Evolutionary conservation across 1,140 invertebrate genomes (phyloP), one percentile per base, ranked within the genome.

Genomic region (Drosophila busckii): DNA sequence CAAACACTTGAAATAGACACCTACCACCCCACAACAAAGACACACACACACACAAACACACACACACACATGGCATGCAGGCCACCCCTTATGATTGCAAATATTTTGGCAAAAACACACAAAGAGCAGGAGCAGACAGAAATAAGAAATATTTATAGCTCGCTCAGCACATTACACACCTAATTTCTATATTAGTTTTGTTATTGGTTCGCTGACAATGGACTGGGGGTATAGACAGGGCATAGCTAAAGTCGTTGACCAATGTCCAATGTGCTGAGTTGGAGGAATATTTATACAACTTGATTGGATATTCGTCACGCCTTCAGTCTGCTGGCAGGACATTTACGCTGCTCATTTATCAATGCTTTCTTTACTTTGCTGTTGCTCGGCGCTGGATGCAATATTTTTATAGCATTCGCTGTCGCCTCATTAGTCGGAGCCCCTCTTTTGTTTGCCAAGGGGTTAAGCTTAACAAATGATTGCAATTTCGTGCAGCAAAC

Each of bases 141-240:
- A 65, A 73, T 61, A 66, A 38, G 54, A 80, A 62, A 82, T 75
- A 75, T 75, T 82, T 82, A 70, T 82, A 54, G 75, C 75, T 53
- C 12, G 60, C 75, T 82, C 75, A 82, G 75, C 75, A 82, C 75
- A 82, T 82, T 82, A 82, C 75, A 82, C 75, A 82, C 75, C 75
- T 82, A 82, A 82, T 82, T 82, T 82, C 75, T 82, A 69, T 82
- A 80, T 82, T 80, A 82, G 68, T 80, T 80, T 82, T 78, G 45
- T 32, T 38, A 34, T 35, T 46, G 65, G 12, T 20, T 17, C 25
- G 15, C 17, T 15, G 16, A 61, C 49, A 50, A 50, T 35, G 44
- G 37, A 53, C 64, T 63, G n/a, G n/a, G n/a, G n/a, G n/a, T n/a
- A n/a, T n/a, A n/a, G n/a, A n/a, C n/a, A n/a, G n/a, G n/a, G n/a